These are phyloP conservation scores for Melinaea menophilus DNA, from an alignment of 2,888 invertebrate genomes.

Conservation along the genomic window DNA sequence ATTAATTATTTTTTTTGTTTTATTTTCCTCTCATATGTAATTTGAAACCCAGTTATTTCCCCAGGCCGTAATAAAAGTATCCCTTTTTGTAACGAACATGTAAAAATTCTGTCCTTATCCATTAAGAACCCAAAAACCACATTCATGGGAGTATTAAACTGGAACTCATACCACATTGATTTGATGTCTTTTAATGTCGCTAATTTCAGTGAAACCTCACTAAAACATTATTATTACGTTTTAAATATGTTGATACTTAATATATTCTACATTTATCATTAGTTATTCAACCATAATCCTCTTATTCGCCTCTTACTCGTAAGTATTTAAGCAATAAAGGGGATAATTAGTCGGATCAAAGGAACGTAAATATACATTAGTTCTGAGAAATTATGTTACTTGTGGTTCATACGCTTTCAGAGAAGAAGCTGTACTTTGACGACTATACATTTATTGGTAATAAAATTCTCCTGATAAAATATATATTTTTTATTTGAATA, in stretches of 20 bases:
- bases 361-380: neutral
- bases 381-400: neutral
- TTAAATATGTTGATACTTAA: neutral
- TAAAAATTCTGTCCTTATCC: constrained; percentile 39
- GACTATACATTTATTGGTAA: no score
- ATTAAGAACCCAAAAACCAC: constrained; percentile 14
- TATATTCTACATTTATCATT: neutral
- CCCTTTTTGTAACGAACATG: constrained; percentile 51
- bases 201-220: constrained; percentile 12
- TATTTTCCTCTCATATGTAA: constrained; percentile 26
- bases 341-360: neutral
- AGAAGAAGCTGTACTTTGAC: no score
- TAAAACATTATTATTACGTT: constrained; percentile 17
- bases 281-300: constrained; percentile 2
- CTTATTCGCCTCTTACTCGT: neutral
- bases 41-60: constrained; percentile 46
- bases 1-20: constrained; percentile 19
- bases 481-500: no score
- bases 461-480: no score
- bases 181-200: constrained; percentile 17
- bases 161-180: constrained; percentile 12
- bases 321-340: neutral
- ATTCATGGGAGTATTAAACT: constrained; percentile 15
- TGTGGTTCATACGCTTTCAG: no score
- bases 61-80: constrained; percentile 51